phyloP scores from a whole-genome alignment of 2,888 invertebrate species.

The Carterocephalus palaemon region DNA sequence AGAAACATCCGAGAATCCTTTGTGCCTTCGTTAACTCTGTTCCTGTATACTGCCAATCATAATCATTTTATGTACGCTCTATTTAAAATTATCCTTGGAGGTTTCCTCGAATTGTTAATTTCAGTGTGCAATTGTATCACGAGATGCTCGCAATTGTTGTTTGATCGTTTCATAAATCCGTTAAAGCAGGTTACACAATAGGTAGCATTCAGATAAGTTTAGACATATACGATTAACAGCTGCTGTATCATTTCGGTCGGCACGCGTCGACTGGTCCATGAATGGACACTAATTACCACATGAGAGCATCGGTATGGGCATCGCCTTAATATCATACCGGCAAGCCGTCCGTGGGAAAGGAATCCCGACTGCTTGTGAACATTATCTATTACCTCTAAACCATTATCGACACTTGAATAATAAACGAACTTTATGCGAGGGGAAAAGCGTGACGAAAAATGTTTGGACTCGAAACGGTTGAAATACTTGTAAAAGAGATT shows the following conservation, averaged over 20 bases:
- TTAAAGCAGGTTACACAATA: slow-evolving; percentile 10
- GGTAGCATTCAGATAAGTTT: slow-evolving; percentile 32
- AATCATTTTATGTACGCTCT: slow-evolving; percentile 12
- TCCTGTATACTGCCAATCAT: slow-evolving; percentile 23
- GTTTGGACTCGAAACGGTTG: slow-evolving; percentile 31
- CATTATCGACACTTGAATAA: slow-evolving; percentile 38
- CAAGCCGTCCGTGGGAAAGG: slow-evolving; percentile 56
- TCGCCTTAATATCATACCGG: slow-evolving; percentile 43
- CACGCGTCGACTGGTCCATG: slow-evolving; percentile 56
- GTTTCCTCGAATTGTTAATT: slow-evolving; percentile 1
- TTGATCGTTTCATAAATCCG: background rate
- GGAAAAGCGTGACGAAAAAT: slow-evolving; percentile 48
- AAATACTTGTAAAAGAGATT: slow-evolving; percentile 45
- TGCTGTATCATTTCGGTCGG: slow-evolving; percentile 48
- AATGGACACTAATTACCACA: slow-evolving; percentile 67
- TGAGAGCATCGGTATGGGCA: slow-evolving; percentile 48
- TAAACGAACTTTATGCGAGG: slow-evolving; percentile 25
- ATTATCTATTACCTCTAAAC: slow-evolving; percentile 29
- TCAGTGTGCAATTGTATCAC: background rate
- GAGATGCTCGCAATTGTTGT: background rate
- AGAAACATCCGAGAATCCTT: slow-evolving; percentile 27
- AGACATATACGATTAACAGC: slow-evolving; percentile 39
- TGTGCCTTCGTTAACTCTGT: slow-evolving; percentile 23
- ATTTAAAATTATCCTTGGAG: slow-evolving; percentile 14
- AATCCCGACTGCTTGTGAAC: slow-evolving; percentile 43